Evolutionary conservation across 2,113 vertebrate genomes (phyloP), one percentile per base, ranked within the genome.

Genomic region (Microcebus jonahi): DNA sequence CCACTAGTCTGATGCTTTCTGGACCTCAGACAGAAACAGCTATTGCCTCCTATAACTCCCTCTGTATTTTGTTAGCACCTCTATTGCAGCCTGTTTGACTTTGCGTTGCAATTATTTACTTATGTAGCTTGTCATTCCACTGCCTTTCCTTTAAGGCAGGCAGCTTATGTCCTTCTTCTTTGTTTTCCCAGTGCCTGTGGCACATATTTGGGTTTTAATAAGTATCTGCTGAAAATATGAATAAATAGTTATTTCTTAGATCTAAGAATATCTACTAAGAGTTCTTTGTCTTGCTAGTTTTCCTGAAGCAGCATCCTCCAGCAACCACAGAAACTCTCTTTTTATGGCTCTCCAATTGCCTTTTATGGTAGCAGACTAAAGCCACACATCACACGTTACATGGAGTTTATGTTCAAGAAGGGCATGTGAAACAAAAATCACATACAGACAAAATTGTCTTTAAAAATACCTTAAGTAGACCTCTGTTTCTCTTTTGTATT

Each of bases 191-290:
- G 8, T 68, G 39, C 42, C 70, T 2, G 2, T 34, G 45, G 31
- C 21, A 92, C n/a, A 82, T 90, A 84, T 55, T 90, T 88, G 17
- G 15, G 5, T 65, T 93, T 94, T 67, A 92, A 4, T 77, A 79
- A 77, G 20, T 94, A 61, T 63, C 50, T 92, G n/a, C 61, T 50
- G 6, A 96, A 83, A 91, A 93, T 36, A 80, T 80, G 14, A 50
- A 61, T 76, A 95, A 45, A 63, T 61, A 61, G 9, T 93, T 95
- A 59, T 79, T 84, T 76, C 34, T 67, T 89, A 36, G 71, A 77
- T 94, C 45, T 39, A 77, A 88, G 48, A 96, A 92, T 68, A 82
- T 55, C n/a, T 92, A 50, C 53, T 88, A 17, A 91, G 91, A 93
- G 34, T 90, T 82, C 39, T 53, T 93, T 89, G 77, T 96, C 55